Evolutionary conservation across 2,797 vertebrate species (phyloP), one percentile per base, ranked within the genome.

Genomic region (Chaunax sp.): DNA sequence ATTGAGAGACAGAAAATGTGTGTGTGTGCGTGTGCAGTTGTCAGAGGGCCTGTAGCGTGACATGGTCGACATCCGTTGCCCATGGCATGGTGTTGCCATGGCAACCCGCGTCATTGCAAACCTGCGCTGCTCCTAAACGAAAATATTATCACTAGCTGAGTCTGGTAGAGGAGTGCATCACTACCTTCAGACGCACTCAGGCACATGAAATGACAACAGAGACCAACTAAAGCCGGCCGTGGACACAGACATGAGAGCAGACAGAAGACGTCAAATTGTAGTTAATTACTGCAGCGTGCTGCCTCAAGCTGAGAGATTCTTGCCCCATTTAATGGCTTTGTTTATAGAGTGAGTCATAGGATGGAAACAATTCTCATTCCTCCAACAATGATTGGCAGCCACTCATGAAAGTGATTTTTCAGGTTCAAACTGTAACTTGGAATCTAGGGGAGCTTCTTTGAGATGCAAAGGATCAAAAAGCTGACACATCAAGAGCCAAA

Each of bases 31-130:
- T 30, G 50, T 53, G 44, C 26, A 18, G 55, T 52, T 73, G 76
- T 86, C 77, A 83, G 68, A 72, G 53, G 69, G 75, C 81, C 78
- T 80, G 65, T 63, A 73, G 64, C 35, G 50, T 75, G 81, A 87
- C 82, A 82, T n/a, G 49, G 77, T 71, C 44, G 61, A 77, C 89
- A 85, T 78, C 82, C 54, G 76, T 74, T 87, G 84, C 84, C 83
- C 78, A 58, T 86, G 66, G 80, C 86, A 87, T 85, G 75, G 77
- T 81, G 92, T 94, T 93, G 77, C 89, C 82, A 75, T 71, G 82
- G 89, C 57, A 92, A 93, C 91, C 70, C 75, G 71, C 89, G 82
- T 92, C 92, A 92, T 81, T 63, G 72, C 85, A 81, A 90, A 87
- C 85, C 81, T 78, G 84, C 25, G 41, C 56, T 26, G 76, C 74